Percentiles rank a stretch among this genome's conserved stretches.
Evolutionary conservation across 2,113 vertebrate species (phyloP).

Genomic region (Bos javanicus): DNA sequence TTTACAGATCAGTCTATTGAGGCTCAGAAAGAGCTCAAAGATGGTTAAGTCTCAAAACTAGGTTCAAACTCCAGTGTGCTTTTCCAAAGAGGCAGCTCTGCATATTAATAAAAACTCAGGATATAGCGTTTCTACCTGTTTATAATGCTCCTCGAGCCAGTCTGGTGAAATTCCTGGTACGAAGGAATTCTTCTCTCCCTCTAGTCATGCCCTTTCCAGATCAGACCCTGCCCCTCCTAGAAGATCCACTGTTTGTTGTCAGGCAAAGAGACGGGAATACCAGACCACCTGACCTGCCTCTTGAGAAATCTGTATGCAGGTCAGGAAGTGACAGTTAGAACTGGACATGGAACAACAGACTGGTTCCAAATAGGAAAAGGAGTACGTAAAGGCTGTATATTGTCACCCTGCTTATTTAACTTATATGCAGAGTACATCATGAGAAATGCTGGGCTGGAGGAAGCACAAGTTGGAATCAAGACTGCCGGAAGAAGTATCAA

Average conservation of each 20-base stretch:
- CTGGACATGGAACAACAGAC: not conserved
- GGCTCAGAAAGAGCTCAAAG: not conserved
- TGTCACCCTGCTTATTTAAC: not conserved
- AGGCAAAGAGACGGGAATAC: not conserved
- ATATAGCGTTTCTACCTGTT: not conserved
- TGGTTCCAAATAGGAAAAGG: not conserved
- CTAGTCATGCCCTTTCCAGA: not conserved
- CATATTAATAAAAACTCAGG: not conserved
- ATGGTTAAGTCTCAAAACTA: not conserved
- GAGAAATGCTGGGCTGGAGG: rapidly evolving
- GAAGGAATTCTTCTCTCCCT: not conserved
- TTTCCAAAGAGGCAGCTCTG: not conserved
- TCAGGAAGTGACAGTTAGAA: not conserved
- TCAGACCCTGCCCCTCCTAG: not conserved
- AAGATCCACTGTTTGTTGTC: not conserved
- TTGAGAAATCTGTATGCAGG: not conserved
- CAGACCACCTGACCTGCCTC: not conserved
- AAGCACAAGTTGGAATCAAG: not conserved
- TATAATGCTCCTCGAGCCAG: not conserved
- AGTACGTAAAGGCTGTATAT: not conserved
- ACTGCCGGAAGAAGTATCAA: not conserved
- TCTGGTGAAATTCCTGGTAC: not conserved
- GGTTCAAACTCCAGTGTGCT: not conserved
- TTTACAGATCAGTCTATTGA: not conserved
- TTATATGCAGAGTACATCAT: not conserved